These are phyloP conservation scores for Enteromius argenteus DNA, from an alignment of 2,797 vertebrate species.

Conservation along the genomic window DNA sequence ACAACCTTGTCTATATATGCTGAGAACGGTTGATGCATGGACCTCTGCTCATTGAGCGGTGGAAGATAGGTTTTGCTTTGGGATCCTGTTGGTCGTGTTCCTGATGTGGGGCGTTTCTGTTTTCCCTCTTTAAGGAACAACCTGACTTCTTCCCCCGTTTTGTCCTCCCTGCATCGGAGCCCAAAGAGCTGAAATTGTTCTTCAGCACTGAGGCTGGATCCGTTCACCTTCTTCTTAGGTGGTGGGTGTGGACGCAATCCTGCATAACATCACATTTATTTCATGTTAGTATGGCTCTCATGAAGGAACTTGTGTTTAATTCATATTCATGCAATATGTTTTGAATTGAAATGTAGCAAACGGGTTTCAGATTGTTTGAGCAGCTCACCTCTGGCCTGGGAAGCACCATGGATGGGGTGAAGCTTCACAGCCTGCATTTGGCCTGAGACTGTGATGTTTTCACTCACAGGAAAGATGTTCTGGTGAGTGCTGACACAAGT, in stretches of 20 bases:
- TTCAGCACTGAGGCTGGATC: neutral
- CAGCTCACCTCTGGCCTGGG: neutral
- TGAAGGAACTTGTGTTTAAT: neutral
- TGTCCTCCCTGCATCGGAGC: neutral
- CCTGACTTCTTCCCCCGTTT: neutral
- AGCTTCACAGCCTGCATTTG: neutral
- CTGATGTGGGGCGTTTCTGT: neutral
- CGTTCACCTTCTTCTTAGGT: neutral
- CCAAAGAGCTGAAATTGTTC: neutral
- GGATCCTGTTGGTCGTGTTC: too few relatives aligned
- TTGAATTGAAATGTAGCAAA: neutral
- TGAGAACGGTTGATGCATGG: neutral
- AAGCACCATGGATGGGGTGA: neutral
- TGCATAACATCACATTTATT: neutral
- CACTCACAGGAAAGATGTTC: neutral
- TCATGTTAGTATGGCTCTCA: neutral
- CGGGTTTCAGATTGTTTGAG: neutral
- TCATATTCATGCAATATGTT: neutral
- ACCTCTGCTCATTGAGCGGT: neutral
- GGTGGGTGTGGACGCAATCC: neutral
- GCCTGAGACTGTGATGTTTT: neutral
- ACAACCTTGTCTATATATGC: neutral
- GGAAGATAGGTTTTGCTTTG: neutral
- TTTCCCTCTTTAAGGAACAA: neutral
- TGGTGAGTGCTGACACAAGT: neutral